Evolutionary conservation across 1,140 invertebrate genomes (phyloP).

Genomic region (Drosophila fuyamai): DNA sequence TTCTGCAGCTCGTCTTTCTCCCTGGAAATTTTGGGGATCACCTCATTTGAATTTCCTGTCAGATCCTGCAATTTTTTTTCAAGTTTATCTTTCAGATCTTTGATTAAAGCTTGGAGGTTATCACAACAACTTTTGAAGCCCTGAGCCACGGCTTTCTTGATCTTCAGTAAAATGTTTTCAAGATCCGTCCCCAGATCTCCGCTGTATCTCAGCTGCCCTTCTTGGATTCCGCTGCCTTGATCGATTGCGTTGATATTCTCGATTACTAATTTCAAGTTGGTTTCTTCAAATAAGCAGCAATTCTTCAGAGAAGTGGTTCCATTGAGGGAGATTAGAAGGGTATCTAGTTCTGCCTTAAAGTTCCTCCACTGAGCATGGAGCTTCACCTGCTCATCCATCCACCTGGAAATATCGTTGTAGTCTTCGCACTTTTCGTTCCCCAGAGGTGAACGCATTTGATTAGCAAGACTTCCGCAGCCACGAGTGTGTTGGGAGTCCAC

Average conservation of each 20-base stretch:
- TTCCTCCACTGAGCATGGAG: slow-evolving; percentile 19
- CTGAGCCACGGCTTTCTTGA: slow-evolving; percentile 7
- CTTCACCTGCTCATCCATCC: slow-evolving; percentile 40
- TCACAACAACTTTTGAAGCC: slow-evolving; percentile 39
- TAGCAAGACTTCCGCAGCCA: neutral
- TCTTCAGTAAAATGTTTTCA: slow-evolving; percentile 18
- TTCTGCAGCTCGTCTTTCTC: neutral
- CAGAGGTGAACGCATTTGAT: neutral
- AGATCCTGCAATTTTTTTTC: neutral
- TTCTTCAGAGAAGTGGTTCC: neutral
- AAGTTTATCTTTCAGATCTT: slow-evolving; percentile 25
- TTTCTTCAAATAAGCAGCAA: slow-evolving; percentile 43
- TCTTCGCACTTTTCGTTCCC: neutral
- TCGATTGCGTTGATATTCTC: slow-evolving; percentile 5
- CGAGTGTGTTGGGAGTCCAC: slow-evolving; percentile 1
- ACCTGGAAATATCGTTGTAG: slow-evolving; percentile 22
- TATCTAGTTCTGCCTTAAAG: slow-evolving; percentile 21
- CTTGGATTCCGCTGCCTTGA: neutral
- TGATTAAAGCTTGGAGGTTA: slow-evolving; percentile 1
- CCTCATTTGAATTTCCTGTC: neutral
- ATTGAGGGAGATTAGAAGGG: slow-evolving; percentile 11
- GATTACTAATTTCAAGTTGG: slow-evolving; percentile 21
- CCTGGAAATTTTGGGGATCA: neutral
- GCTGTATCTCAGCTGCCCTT: neutral
- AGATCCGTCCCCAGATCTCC: slow-evolving; percentile 44